These are phyloP conservation scores for Sebastes variabilis DNA, from an alignment of 2,797 vertebrate genomes.

Conservation along the genomic window DNA sequence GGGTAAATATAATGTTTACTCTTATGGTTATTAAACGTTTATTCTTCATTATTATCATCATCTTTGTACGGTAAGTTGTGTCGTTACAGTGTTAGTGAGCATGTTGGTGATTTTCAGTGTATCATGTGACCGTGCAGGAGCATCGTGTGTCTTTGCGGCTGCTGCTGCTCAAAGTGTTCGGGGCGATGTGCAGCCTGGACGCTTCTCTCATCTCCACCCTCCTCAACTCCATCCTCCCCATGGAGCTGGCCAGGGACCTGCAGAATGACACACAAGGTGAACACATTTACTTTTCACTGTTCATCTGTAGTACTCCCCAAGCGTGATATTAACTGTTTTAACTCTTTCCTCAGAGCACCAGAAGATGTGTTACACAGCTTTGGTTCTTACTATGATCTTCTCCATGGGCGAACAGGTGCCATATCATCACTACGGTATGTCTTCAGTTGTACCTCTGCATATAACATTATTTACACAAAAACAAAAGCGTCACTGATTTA, in stretches of 20 bases:
- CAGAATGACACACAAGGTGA: slow-evolving; percentile 94
- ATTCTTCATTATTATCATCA: neutral
- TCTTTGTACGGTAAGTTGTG: neutral
- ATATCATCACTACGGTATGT: slow-evolving; percentile 95
- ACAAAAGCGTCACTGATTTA: neutral
- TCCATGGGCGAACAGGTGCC: slow-evolving; percentile 97
- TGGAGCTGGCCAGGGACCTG: slow-evolving; percentile 98
- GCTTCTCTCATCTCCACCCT: slow-evolving; percentile 92
- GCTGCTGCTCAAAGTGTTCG: slow-evolving; percentile 95
- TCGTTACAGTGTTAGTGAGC: neutral
- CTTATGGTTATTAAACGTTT: neutral
- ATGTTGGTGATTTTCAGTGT: neutral
- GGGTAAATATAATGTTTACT: neutral
- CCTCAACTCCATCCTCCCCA: slow-evolving; percentile 94
- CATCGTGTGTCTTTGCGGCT: slow-evolving; percentile 90
- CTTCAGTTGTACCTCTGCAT: neutral
- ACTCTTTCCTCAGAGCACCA: slow-evolving; percentile 88
- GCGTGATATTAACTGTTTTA: neutral
- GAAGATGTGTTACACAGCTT: slow-evolving; percentile 96
- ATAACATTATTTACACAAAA: neutral
- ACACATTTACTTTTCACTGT: neutral
- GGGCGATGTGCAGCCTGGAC: slow-evolving; percentile 95
- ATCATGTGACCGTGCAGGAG: slow-evolving; percentile 81
- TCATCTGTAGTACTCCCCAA: neutral
- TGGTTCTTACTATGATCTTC: slow-evolving; percentile 97